Base-by-base conservation (phyloP, 2,888 invertebrate species). In the Barypeithes pellucidus region DNA sequence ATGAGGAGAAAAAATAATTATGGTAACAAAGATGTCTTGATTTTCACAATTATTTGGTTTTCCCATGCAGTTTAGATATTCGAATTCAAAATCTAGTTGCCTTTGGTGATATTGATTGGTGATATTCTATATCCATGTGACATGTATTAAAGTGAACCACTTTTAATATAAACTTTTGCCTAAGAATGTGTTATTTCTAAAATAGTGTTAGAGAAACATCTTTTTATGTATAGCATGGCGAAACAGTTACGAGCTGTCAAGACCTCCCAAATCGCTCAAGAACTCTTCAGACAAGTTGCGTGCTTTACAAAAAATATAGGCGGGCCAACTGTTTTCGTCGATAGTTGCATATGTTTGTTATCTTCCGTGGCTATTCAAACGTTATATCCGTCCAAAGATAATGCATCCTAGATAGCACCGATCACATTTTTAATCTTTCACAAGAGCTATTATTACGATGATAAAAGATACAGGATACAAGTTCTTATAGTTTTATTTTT, bases 401-500 rank as follows among this genome's bases (percentile, higher is more conserved):
- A 4, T 18, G 9, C 22, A 22, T 22, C 24, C 0, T 50, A 50
- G 22, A 50, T 22, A 24, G 24, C 50, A 12, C 22, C 2, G 22
- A 60, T 65, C 57, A n/a, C 24, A 47, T 18, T 65, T 59, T 50
- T 36, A 59, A 71, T 65, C 63, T 54, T 9, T 24, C 18, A 70
- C 20, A 39, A 52, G 18, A 16, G n/a, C 63, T 59, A 24, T 41
- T 22, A 50, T 59, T 54, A 16, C 18, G 24, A 52, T 39, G 29
- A 60, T 14, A 54, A 66, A 69, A 50, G 29, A 63, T 43, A 54
- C 24, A 54, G 73, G 68, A 66, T 73, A 73, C 59, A 47, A 43
- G 39, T 57, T 47, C 47, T 73, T 43, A 12, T 66, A 33, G 36
- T 54, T 54, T 60, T 66, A 67, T 66, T 59, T 59, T 63, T 9